Evolutionary conservation across 2,888 invertebrate species (phyloP).

Genomic region (Nineta flava): DNA sequence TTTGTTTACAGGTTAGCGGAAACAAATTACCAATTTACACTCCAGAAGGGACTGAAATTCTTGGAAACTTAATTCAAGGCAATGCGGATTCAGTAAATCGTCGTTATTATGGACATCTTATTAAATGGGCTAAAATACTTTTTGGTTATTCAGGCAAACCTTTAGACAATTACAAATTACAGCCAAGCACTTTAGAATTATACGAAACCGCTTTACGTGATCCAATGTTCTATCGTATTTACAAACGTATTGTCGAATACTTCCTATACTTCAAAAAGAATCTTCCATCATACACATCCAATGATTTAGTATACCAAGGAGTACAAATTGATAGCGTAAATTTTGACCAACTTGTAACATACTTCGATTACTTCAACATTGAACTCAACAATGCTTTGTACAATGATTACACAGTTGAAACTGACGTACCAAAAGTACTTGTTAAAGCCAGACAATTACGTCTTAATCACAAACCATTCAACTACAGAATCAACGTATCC

Average conservation of each 20-base stretch:
- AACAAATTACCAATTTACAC: constrained; percentile 20
- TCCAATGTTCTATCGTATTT: constrained; percentile 54
- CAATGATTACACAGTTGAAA: constrained; percentile 23
- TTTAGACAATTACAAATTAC: constrained; percentile 30
- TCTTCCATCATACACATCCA: constrained; percentile 18
- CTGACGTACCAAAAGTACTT: constrained; percentile 31
- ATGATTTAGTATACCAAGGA: constrained; percentile 13
- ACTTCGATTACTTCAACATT: constrained; percentile 26
- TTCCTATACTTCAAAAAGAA: constrained; percentile 17
- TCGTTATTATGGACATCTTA: constrained; percentile 38
- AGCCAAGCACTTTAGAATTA: constrained; percentile 41
- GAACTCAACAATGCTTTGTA: constrained; percentile 41
- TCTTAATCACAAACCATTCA: constrained; percentile 48
- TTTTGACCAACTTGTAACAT: constrained; percentile 16
- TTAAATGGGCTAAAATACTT: constrained; percentile 31
- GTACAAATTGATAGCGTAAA: constrained; percentile 14
- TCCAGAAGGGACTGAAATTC: constrained; percentile 32
- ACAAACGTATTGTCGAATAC: constrained; percentile 40
- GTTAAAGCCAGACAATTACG: constrained; percentile 42
- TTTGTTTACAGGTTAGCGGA: constrained; percentile 14
- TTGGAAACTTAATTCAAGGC: constrained; percentile 38
- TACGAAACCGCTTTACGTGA: constrained; percentile 53
- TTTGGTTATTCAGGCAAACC: constrained; percentile 12
- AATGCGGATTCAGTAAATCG: constrained; percentile 29
- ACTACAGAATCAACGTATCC: constrained; percentile 34